Evolutionary conservation across 2,797 vertebrate species (phyloP), one percentile per base, ranked within the genome.

Genomic region (Manis javanica): DNA sequence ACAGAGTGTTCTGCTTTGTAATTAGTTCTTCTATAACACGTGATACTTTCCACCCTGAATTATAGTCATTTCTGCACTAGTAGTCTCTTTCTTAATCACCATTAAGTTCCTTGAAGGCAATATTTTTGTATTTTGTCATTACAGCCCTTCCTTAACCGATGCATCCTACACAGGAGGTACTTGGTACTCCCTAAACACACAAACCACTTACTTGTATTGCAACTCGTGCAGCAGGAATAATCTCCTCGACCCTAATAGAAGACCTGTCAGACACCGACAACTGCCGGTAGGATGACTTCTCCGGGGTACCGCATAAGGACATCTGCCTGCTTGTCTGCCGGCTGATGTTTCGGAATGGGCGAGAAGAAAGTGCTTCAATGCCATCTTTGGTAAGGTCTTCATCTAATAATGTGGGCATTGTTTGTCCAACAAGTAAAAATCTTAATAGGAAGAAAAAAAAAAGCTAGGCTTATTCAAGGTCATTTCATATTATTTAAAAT

Each of bases 181-280:
- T 87, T 83, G 37, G 5, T 37, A 14, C 8, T 51, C 46, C n/a
- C 11, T 57, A n/a, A 87, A 83, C 1, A 63, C 29, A 72, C 59
- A 26, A 39, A 49, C 31, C 42, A 89, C 95, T 95, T 97, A 99
- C 99, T 98, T 99, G 99, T 97, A 99, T 99, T 87, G 99, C 99
- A 2, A 99, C 99, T 83, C 99, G 99, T 29, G 99, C 99, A 29
- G 99, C 99, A 34, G 99, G 99, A 95, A 99, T 99, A 96, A 99
- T 99, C 97, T 99, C 99, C 97, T 99, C 99, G 0, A 99, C 99
- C 87, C 99, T 98, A 87, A 99, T 99, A 91, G 99, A 99, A 55
- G 99, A 99, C 96, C 99, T 99, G 93, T 99, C 99, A 5, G 99
- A 99, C 96, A 99, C 98, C 1, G 99, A 99, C 98, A 99, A 98